Percentiles rank a stretch among this genome's conserved stretches.
These are phyloP conservation scores for Meda fulgida DNA, from an alignment of 2,797 vertebrate species.

Conservation along the genomic window DNA sequence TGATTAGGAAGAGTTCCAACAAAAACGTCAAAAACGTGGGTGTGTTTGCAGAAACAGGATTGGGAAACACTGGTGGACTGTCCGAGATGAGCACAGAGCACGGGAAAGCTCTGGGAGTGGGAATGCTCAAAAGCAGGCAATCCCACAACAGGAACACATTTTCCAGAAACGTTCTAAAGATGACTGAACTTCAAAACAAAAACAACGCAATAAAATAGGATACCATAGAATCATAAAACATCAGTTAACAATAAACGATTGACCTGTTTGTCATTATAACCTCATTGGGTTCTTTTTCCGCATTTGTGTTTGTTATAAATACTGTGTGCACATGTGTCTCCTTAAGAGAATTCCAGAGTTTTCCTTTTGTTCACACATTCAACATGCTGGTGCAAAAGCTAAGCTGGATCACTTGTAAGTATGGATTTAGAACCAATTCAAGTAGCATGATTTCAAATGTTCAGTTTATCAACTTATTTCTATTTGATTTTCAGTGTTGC, in stretches of 20 bases:
- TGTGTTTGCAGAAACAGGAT: background rate
- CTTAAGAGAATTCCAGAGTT: background rate
- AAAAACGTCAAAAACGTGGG: background rate
- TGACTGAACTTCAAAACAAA: too few relatives aligned
- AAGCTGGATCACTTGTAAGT: background rate
- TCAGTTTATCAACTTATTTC: background rate
- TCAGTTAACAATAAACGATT: too few relatives aligned
- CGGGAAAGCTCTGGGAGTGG: background rate
- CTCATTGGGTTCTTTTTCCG: too few relatives aligned
- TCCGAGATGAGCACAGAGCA: background rate
- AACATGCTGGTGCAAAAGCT: conserved; percentile 1
- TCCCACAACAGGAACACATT: too few relatives aligned
- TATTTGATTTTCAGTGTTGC: background rate
- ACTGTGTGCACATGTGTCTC: background rate
- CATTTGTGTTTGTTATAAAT: background rate
- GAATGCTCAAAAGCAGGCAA: background rate
- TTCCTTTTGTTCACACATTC: background rate
- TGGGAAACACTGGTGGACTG: background rate
- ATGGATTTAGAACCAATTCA: background rate
- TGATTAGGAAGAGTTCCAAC: too few relatives aligned
- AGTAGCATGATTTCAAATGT: background rate
- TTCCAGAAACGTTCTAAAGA: too few relatives aligned
- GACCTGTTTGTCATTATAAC: too few relatives aligned
- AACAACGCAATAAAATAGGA: too few relatives aligned
- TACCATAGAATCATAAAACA: too few relatives aligned